These are phyloP conservation scores for Synergus gifuensis DNA, from an alignment of 2,888 invertebrate genomes.

Conservation along the genomic window DNA sequence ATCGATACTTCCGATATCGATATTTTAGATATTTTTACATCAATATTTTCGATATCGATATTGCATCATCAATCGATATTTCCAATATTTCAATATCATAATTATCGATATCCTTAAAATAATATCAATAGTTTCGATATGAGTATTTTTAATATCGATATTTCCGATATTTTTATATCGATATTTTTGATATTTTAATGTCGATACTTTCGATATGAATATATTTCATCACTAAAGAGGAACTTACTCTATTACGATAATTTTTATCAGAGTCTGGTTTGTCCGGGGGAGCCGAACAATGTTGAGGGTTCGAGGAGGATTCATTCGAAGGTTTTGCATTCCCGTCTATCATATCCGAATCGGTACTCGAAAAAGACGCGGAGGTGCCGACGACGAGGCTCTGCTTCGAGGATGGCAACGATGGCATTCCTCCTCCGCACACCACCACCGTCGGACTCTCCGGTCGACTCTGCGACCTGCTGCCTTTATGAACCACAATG, in stretches of 20 bases:
- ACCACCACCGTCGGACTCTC: conserved; percentile 71
- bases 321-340: conserved; percentile 69
- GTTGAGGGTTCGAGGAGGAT: conserved; percentile 53
- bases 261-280: conserved; percentile 72
- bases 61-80: too few species aligned
- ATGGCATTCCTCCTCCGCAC: conserved; percentile 73
- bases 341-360: conserved; percentile 75
- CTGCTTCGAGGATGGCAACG: conserved; percentile 72
- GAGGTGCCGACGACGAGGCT: conserved; percentile 66
- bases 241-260: conserved; percentile 73
- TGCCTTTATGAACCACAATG: conserved; percentile 75
- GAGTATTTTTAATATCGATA: too few species aligned
- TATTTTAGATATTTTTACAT: too few species aligned
- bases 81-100: too few species aligned
- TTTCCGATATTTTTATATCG: too few species aligned
- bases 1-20: too few species aligned
- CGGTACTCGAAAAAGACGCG: conserved; percentile 63
- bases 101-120: too few species aligned
- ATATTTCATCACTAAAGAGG: background rate
- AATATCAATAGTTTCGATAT: too few species aligned
- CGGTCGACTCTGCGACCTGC: conserved; percentile 70
- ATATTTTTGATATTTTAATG: too few species aligned
- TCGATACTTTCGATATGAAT: too few species aligned
- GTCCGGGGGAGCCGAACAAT: conserved; percentile 64
- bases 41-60: too few species aligned